Evolutionary conservation across 1,140 invertebrate genomes (phyloP).

Genomic region (Matsumurasca onukii): DNA sequence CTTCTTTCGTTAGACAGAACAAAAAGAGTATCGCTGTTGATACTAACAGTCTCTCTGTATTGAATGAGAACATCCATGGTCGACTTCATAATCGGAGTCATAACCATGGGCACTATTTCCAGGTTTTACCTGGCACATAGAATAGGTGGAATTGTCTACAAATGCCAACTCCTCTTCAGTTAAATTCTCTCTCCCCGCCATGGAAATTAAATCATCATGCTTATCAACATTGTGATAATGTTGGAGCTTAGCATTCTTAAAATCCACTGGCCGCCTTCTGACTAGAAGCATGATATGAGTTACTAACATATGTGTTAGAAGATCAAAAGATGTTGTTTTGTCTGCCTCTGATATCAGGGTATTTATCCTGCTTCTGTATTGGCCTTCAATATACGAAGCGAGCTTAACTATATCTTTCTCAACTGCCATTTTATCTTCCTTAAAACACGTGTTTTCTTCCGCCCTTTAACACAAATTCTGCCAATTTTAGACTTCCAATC

Average conservation of each 20-base stretch:
- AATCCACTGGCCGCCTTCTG: not conserved
- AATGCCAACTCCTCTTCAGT: not conserved
- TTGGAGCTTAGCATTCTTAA: not conserved
- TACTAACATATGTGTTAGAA: not conserved
- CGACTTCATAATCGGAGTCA: constrained; percentile 19
- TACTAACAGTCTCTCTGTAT: constrained; percentile 11
- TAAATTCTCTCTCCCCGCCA: not conserved
- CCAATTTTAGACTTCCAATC: not conserved
- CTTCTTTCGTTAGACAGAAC: not conserved
- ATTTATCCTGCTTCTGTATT: no score
- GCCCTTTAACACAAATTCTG: not conserved
- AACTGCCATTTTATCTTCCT: not conserved
- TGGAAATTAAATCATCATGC: not conserved
- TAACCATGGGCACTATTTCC: constrained; percentile 20
- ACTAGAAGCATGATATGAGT: constrained; percentile 1
- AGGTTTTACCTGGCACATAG: constrained; percentile 23
- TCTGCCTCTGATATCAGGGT: no score
- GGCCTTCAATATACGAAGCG: not conserved
- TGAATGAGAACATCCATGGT: not conserved
- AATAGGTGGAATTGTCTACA: constrained; percentile 4
- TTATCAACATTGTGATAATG: not conserved
- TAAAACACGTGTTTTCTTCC: not conserved
- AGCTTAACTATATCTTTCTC: not conserved
- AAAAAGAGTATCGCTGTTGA: constrained; percentile 7
- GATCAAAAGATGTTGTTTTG: not conserved